Base-by-base conservation (phyloP, 2,113 vertebrate species). In the Porphyrio hochstetteri region DNA sequence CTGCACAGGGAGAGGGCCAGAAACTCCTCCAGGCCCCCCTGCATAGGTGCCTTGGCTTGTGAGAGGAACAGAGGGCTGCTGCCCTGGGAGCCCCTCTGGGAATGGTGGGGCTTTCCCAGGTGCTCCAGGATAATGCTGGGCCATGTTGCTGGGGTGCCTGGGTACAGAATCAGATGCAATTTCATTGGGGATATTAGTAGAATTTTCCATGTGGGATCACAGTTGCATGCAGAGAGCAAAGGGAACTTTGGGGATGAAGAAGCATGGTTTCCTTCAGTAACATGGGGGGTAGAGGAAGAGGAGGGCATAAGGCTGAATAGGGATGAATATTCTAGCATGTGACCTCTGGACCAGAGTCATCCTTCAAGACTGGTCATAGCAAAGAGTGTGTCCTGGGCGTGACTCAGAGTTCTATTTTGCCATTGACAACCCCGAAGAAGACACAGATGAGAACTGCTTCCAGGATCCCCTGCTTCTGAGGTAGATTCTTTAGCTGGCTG, bases 1-100 rank as follows among this genome's bases (percentile, higher is more conserved):
- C 5, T 83, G 61, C 19, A 25, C 10, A 29, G 9, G 17, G 40
- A 69, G 48, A 57, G 19, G 18, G 20, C 4, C 33, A 75, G 33
- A 79, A 63, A 42, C 16, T 16, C 5, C 4, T 63, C 18, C 5
- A 25, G 12, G 13, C 28, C 21, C 28, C 28, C 21, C 17, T 7
- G 2, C 9, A 14, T 0, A 0, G 11, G 10, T 44, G 27, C 1
- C 16, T 12, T 10, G 63, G 23, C 12, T 87, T 33, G 28, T 3
- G 15, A 72, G 68, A 16, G 57, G 33, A 35, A 44, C 11, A 23
- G 16, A 44, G 5, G n/a, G 6, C 15, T 61, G 19, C 18, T 68
- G 29, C 4, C 16, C 40, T 25, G 1, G 1, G 35, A 3, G 3
- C 3, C 2, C 7, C 10, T 65, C 36, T 72, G n/a, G 28, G 16